Conservation (phyloP, 2,113 vertebrate genomes). For the Piaya cayana region DNA sequence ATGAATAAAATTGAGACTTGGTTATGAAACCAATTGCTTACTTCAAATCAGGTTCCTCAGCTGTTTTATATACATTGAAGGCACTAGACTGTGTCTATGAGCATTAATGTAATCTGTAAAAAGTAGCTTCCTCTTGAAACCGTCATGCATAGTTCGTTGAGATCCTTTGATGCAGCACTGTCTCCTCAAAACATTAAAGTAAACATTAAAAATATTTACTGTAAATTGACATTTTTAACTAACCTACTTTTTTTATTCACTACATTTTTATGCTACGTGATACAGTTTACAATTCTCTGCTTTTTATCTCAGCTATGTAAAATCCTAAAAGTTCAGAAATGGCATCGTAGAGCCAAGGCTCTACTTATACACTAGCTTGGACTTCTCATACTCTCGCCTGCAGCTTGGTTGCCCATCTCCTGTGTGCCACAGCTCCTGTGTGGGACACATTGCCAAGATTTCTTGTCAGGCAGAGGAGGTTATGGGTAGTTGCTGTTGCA, state of each 20-base stretch:
- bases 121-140: slow-evolving; percentile 24
- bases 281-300: neutral
- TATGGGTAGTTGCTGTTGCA: neutral
- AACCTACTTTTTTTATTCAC: neutral
- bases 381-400: neutral
- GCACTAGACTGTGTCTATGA: neutral
- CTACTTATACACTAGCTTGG: neutral
- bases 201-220: neutral
- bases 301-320: neutral
- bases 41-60: neutral
- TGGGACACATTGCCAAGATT: neutral
- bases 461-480: neutral
- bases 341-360: neutral
- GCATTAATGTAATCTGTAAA: neutral
- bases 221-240: neutral
- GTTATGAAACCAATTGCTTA: neutral
- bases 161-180: neutral
- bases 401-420: neutral
- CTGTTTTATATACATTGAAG: neutral
- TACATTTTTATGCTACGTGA: neutral
- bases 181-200: neutral
- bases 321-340: neutral
- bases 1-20: slow-evolving; percentile 2
- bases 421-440: neutral
- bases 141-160: neutral